Evolutionary conservation across 2,797 vertebrate genomes (phyloP).

Genomic region (Galagoides demidoff): DNA sequence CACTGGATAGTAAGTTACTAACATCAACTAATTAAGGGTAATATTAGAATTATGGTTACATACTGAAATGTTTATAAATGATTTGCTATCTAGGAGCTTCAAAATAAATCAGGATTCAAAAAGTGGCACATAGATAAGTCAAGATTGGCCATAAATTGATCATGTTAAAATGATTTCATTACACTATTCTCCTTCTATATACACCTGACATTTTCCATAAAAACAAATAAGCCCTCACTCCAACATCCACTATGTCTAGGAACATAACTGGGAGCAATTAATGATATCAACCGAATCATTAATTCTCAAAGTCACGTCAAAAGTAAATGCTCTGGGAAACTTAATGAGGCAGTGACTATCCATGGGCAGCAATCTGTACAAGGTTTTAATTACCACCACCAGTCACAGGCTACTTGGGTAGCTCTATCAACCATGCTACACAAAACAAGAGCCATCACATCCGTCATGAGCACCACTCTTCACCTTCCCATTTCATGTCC

Average conservation of each 20-base stretch:
- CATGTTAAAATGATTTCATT: not conserved
- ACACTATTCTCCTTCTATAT: not conserved
- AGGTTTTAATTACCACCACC: not conserved
- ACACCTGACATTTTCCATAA: not conserved
- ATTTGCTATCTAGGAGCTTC: conserved; percentile 22
- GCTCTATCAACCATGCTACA: not conserved
- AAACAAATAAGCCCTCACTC: not conserved
- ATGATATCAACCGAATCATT: not conserved
- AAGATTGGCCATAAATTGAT: not conserved
- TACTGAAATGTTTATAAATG: conserved; percentile 1
- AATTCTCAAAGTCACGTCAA: not conserved
- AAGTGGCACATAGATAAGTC: not conserved
- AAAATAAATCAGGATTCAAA: conserved; percentile 12
- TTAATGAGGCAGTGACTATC: not conserved
- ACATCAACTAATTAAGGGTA: not conserved
- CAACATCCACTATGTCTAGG: not conserved
- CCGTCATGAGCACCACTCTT: not conserved
- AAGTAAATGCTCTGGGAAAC: conserved; percentile 12
- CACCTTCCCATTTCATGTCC: not conserved
- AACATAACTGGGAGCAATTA: not conserved
- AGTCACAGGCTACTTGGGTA: not conserved
- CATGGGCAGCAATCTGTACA: not conserved
- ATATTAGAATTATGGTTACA: not conserved
- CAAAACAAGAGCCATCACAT: not conserved
- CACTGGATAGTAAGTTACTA: not conserved